Evolutionary conservation across 2,113 vertebrate species (phyloP).

Genomic region (Odontesthes bonariensis): DNA sequence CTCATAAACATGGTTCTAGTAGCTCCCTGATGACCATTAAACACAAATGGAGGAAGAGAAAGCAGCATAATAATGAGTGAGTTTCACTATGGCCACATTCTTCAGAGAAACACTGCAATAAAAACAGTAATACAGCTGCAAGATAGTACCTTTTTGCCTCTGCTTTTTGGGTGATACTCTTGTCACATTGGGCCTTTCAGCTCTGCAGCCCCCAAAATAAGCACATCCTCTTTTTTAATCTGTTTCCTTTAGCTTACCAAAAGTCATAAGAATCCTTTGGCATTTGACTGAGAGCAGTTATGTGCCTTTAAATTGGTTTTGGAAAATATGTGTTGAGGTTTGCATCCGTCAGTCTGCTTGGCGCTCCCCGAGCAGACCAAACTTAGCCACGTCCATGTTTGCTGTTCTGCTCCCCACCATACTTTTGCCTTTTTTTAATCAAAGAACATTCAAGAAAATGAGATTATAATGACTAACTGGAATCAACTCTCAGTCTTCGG

Average conservation of each 20-base stretch:
- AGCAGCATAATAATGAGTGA: conserved; percentile 4
- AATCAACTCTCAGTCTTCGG: too few species aligned
- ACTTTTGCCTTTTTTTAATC: not conserved
- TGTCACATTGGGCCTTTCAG: not conserved
- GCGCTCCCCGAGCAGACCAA: conserved; percentile 13
- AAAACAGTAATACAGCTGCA: conserved; percentile 2
- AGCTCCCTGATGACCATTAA: conserved; percentile 24
- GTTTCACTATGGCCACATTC: conserved; percentile 21
- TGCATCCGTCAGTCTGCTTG: conserved; percentile 17
- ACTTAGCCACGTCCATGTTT: conserved; percentile 21
- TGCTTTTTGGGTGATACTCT: not conserved
- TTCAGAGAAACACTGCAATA: conserved; percentile 4
- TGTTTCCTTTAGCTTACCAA: conserved; percentile 18
- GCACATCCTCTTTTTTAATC: not conserved
- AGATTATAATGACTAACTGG: too few species aligned
- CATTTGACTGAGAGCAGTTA: not conserved
- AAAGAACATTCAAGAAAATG: too few species aligned
- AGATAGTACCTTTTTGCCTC: conserved; percentile 11
- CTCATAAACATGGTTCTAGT: conserved; percentile 20
- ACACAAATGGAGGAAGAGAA: conserved; percentile 26
- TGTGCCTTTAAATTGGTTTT: conserved; percentile 24
- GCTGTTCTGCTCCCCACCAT: not conserved
- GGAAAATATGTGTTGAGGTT: conserved; percentile 24
- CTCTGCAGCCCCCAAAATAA: conserved; percentile 4
- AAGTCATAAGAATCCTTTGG: conserved; percentile 23